phyloP scores from a whole-genome alignment of 2,888 invertebrate species.

The Timema cristinae region DNA sequence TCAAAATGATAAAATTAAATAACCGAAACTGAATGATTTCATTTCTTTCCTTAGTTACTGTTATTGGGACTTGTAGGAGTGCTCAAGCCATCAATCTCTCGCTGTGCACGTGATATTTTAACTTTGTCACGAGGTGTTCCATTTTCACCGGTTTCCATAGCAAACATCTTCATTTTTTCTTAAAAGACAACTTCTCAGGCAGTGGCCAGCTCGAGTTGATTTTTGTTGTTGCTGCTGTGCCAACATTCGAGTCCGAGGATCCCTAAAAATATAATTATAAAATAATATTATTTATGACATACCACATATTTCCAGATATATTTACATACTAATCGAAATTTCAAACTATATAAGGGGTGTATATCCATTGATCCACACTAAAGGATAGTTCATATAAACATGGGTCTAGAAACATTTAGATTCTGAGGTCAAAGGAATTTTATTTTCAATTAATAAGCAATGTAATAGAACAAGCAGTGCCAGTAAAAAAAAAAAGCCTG shows the following conservation, averaged over 20 bases:
- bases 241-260: constrained; percentile 83
- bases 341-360: too few relatives aligned
- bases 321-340: not conserved
- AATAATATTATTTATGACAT: not conserved
- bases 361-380: too few relatives aligned
- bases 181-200: constrained; percentile 92
- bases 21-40: too few relatives aligned
- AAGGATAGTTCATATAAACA: too few relatives aligned
- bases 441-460: too few relatives aligned
- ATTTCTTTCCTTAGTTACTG: not conserved
- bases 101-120: constrained; percentile 92
- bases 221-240: constrained; percentile 73
- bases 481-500: too few relatives aligned
- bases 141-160: constrained; percentile 90
- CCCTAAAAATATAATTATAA: constrained; percentile 50
- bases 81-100: constrained; percentile 77
- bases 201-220: constrained; percentile 54
- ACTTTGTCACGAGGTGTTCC: constrained; percentile 92
- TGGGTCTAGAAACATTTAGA: too few relatives aligned
- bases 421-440: too few relatives aligned
- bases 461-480: too few relatives aligned
- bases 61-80: constrained; percentile 30
- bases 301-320: not conserved
- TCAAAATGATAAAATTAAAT: too few relatives aligned
- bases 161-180: constrained; percentile 99